Base-by-base conservation (phyloP, 2,797 vertebrate species). In the Crocidura indochinensis region DNA sequence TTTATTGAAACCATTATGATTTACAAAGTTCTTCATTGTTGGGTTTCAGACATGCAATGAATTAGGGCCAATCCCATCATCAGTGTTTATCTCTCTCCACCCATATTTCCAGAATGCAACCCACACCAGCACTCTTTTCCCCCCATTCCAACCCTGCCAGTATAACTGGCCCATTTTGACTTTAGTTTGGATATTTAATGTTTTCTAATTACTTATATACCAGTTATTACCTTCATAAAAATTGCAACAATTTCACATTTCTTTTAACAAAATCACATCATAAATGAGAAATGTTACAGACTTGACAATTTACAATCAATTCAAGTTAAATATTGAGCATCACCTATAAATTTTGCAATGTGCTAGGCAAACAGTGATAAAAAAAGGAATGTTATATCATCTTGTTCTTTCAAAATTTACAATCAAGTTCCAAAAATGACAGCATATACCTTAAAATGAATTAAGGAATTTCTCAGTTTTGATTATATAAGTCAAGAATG, bases 351-450 rank as follows among this genome's bases (percentile, higher is more conserved):
- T 24, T 26, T 82, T 44, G 19, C 64, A 76, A 76, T 2, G 12
- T 22, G 20, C 8, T 76, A 47, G 46, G 60, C 5, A 27, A 11
- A 3, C 38, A 82, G 4, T 10, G 27, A 67, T 49, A 7, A 2
- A 80, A 83, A 88, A 47, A 56, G 75, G 38, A 86, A 92, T 27
- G 29, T 14, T n/a, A 53, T n/a, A 81, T 27, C 7, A 20, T 2
- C 68, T 4, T 62, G 2, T 65, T 47, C 24, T 90, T 64, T 38
- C 26, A 49, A n/a, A 83, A 91, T 74, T 91, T 72, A 49, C 2
- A 90, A 10, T 64, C 15, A 88, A 65, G n/a, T 47, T 17, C 79
- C 72, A 56, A 90, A 91, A 91, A 60, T 49, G 29, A 88, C 47
- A 64, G 65, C 17, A 78, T 24, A 2, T 0, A 87, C 29, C 86